Evolutionary conservation across 2,888 invertebrate species (phyloP), one percentile per base, ranked within the genome.

Genomic region (Chymomyza caudatula): DNA sequence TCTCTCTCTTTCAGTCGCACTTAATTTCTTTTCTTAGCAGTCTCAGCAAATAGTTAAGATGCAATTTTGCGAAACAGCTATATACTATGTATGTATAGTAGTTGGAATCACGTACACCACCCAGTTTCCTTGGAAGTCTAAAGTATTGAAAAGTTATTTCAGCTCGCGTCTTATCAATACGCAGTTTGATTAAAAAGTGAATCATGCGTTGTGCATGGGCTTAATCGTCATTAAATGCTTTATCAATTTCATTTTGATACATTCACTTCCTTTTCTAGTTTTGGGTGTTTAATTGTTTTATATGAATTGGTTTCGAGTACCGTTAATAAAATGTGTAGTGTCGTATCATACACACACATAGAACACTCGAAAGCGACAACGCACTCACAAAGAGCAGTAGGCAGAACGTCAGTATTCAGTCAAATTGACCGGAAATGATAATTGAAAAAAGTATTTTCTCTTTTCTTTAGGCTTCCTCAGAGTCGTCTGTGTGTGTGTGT

Each of bases 391-490:
- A 47, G 17, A 47, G 47, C 2, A 29, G 29, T 8, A 8, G 8
- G 29, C 29, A 47, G 47, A 47, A 47, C 47, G 19, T 47, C 47
- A 47, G 47, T 47, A 6, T 17, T 22, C 19, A 17, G 51, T 51
- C 51, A 51, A 51, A 17, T 51, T 51, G 51, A 51, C 51, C 51
- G 80, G 80, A 81, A 81, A 86, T 81, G 80, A 81, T 86, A 81
- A 81, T 81, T 80, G 86, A 84, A 81, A 83, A 82, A 69, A 78
- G 73, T 67, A 67, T 68, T 68, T 81, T 78, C 73, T 81, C 68
- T 68, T 47, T 74, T 76, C 78, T 44, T 20, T 17, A 69, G 67
- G 72, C 60, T 73, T 63, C 67, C 69, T 77, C 44, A 44, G 15
- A 4, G 44, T 43, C 3, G 43, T 54, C 42, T 6, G n/a, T 19